These are phyloP conservation scores for Myopa tessellatipennis DNA, from an alignment of 2,888 invertebrate genomes.

Conservation along the genomic window DNA sequence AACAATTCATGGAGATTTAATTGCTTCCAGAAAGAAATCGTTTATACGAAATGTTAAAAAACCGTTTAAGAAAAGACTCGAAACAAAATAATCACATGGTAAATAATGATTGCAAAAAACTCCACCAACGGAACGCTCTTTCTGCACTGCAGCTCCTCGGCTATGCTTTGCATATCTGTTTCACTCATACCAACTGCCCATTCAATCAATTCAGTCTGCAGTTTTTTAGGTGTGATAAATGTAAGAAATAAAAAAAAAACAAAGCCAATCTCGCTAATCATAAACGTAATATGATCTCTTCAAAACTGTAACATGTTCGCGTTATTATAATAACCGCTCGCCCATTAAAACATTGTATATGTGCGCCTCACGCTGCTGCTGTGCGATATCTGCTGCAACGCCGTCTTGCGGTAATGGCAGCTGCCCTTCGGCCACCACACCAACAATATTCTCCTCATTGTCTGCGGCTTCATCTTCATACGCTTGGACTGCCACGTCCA, in stretches of 20 bases:
- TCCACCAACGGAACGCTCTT: neutral
- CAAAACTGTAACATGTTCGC: neutral
- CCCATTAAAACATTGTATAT: slow-evolving; percentile 37
- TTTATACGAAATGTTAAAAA: neutral
- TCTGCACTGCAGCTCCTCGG: neutral
- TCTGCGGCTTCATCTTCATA: slow-evolving; percentile 29
- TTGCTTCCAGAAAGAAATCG: neutral
- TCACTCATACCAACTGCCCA: neutral
- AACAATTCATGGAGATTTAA: neutral
- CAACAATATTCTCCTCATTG: slow-evolving; percentile 32
- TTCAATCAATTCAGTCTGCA: neutral
- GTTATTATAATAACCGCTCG: slow-evolving; percentile 33
- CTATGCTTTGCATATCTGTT: neutral
- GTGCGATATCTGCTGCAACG: slow-evolving; percentile 40
- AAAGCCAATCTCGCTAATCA: slow-evolving; percentile 7
- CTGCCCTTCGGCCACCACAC: slow-evolving; percentile 31
- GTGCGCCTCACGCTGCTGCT: slow-evolving; percentile 41
- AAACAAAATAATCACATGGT: neutral
- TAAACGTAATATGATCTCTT: neutral
- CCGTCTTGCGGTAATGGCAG: slow-evolving; percentile 42
- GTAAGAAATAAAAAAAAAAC: neutral
- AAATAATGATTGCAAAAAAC: neutral
- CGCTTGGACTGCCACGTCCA: slow-evolving; percentile 40
- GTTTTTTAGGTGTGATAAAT: neutral
- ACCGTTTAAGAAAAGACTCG: neutral